Evolutionary conservation across 2,797 vertebrate species (phyloP), one percentile per base, ranked within the genome.

Genomic region (Champsocephalus gunnari): DNA sequence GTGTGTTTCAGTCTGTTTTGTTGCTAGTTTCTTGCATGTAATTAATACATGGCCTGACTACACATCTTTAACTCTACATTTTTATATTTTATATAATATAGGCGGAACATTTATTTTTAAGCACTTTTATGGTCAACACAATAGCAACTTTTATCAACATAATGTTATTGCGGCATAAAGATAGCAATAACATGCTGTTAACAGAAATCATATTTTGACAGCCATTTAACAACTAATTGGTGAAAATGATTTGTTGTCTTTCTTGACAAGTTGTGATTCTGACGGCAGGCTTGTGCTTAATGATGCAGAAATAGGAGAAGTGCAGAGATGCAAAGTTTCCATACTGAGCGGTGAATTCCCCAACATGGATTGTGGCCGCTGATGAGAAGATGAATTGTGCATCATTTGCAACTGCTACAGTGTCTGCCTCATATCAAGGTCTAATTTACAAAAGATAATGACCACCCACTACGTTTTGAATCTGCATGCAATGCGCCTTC

Each of bases 241-340:
- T 61, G 38, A 53, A 69, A 54, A 61, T 12, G 0, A 5, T 32
- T 16, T 62, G 24, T n/a, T 62, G 47, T 69, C 59, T 80, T 71
- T 58, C 53, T 68, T 73, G 62, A 73, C 47, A 62, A 59, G 59
- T 60, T 58, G 55, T 49, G 54, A 14, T 48, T 17, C 73, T 54
- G 74, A 58, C 57, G 77, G 62, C 60, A 80, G 77, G 11, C 41
- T 71, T 9, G 44, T 55, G 56, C 45, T 61, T 64, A 71, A 63
- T 28, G 73, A 71, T 66, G 55, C 66, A 44, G 21, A n/a, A 51
- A 54, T 59, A 28, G 63, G 58, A 43, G 49, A 66, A 66, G 58
- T n/a, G 47, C 17, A 64, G 63, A 44, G 44, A 78, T 72, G 73
- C 60, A 57, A 64, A 66, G 44, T 70, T 82, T 73, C 66, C 69